Evolutionary conservation across 2,113 vertebrate genomes (phyloP).

Genomic region (Furnarius figulus): DNA sequence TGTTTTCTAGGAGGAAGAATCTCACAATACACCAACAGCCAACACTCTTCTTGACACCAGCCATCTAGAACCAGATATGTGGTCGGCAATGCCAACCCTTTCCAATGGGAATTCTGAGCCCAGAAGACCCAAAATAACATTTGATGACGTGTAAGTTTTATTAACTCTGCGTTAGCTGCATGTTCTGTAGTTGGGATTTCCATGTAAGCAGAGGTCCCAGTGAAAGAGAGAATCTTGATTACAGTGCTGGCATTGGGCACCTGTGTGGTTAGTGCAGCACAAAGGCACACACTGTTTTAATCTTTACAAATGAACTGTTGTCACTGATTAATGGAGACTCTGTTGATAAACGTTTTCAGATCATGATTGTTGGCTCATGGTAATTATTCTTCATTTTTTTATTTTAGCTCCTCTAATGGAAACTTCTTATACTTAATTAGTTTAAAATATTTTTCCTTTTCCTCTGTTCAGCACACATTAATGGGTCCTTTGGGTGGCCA

Average conservation of each 20-base stretch:
- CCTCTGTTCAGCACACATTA: conserved; percentile 25
- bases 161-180: background rate
- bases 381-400: conserved; percentile 26
- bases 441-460: conserved; percentile 26
- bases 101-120: conserved; percentile 82
- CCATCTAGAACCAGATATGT: conserved; percentile 85
- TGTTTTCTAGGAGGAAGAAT: conserved; percentile 80
- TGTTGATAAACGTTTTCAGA: conserved; percentile 55
- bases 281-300: conserved; percentile 36
- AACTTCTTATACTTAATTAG: background rate
- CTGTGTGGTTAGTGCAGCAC: background rate
- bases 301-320: conserved; percentile 38
- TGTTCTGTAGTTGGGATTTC: background rate
- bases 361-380: background rate
- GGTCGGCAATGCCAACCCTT: conserved; percentile 80
- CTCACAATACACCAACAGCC: conserved; percentile 73
- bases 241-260: background rate
- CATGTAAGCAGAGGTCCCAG: background rate
- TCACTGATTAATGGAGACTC: conserved; percentile 42
- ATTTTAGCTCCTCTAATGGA: conserved; percentile 1
- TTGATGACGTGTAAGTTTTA: conserved; percentile 89
- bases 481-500: conserved; percentile 18
- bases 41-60: conserved; percentile 83
- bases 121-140: conserved; percentile 87
- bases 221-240: background rate